Evolutionary conservation across 2,888 invertebrate species (phyloP).

Genomic region (Drosophila merina): DNA sequence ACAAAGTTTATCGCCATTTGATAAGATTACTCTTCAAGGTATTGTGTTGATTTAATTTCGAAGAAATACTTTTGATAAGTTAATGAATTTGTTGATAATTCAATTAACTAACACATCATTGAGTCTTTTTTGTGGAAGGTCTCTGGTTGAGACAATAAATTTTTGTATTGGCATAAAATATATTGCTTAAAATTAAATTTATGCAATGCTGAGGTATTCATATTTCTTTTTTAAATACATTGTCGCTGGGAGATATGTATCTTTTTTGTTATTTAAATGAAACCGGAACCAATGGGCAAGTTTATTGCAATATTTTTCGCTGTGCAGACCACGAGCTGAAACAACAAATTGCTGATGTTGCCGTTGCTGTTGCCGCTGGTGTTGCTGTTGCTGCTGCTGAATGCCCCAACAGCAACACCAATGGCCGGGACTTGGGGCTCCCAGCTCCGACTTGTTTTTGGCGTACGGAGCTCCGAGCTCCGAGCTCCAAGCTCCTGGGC

Average conservation of each 20-base stretch:
- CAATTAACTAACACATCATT: neutral
- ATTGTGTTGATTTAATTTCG: slow-evolving; percentile 1
- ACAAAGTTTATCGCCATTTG: neutral
- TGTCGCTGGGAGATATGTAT: neutral
- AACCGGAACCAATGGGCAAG: neutral
- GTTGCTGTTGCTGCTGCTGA: slow-evolving; percentile 28
- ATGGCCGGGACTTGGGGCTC: slow-evolving; percentile 2
- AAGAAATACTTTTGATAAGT: neutral
- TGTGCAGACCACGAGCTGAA: slow-evolving; percentile 7
- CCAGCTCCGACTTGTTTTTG: slow-evolving; percentile 36
- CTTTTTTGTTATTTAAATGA: neutral
- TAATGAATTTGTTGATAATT: neutral
- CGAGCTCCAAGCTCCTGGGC: slow-evolving; percentile 41
- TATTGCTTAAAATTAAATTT: neutral
- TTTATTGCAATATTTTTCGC: neutral
- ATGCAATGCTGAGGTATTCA: neutral
- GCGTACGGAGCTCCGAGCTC: slow-evolving; percentile 17
- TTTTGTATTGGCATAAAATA: neutral
- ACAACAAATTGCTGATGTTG: slow-evolving; percentile 35
- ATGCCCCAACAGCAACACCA: slow-evolving; percentile 23
- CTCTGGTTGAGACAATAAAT: neutral
- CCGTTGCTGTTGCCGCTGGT: slow-evolving; percentile 11
- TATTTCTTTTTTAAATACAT: neutral
- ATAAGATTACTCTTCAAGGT: neutral
- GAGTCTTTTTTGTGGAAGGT: neutral